Conservation (phyloP, 2,888 invertebrate species). For the Cremastinae sp. region DNA sequence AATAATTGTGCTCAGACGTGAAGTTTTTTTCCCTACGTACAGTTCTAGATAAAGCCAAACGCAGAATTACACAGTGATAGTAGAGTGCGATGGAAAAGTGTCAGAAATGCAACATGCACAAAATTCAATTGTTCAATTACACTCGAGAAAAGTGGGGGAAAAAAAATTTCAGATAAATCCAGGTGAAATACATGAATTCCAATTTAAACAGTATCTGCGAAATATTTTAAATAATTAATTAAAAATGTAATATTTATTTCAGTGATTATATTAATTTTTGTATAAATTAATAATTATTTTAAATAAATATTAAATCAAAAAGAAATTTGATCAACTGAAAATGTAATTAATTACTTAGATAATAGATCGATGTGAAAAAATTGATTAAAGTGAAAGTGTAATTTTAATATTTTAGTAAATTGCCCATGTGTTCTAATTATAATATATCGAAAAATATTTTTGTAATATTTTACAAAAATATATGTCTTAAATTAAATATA, state of each 20-base stretch:
- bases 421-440: no score
- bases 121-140: slow-evolving; percentile 14
- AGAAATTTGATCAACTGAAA: background rate
- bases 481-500: no score
- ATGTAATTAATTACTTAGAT: background rate
- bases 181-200: background rate
- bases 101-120: background rate
- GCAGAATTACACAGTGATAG: background rate
- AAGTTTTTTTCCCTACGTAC: background rate
- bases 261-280: no score
- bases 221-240: no score
- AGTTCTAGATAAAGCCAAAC: background rate
- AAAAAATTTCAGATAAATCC: background rate
- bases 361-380: no score
- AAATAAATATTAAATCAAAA: no score
- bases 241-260: no score
- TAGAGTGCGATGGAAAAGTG: slow-evolving; percentile 15
- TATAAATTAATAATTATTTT: background rate
- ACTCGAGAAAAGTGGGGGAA: background rate
- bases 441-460: no score
- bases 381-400: no score
- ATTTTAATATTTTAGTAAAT: no score
- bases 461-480: no score
- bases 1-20: background rate
- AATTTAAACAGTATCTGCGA: no score